phyloP scores from a whole-genome alignment of 2,797 vertebrate species.

The Petrocephalus schoutedeni region DNA sequence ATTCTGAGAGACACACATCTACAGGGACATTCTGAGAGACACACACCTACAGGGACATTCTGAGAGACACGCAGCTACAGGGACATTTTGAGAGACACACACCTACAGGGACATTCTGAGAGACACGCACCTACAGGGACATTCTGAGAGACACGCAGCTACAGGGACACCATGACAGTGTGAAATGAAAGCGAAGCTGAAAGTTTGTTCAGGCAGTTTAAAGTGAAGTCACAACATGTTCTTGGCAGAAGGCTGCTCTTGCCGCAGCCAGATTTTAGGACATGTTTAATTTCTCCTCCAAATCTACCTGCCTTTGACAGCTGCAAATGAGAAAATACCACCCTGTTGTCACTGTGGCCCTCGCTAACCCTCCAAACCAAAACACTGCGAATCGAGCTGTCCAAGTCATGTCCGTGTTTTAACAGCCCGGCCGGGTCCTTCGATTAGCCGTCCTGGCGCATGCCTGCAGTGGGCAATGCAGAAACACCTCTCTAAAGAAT shows the following conservation, averaged over 20 bases:
- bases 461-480: not conserved
- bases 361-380: not conserved
- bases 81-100: not conserved
- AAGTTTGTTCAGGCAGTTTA: not conserved
- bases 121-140: not conserved
- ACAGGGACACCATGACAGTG: not conserved
- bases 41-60: not conserved
- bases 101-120: not conserved
- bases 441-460: not conserved
- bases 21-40: not conserved
- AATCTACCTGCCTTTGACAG: conserved; percentile 9
- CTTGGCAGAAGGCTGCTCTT: conserved; percentile 13
- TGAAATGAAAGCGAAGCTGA: not conserved
- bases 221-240: not conserved
- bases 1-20: not conserved
- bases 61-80: not conserved
- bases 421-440: not conserved
- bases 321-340: conserved; percentile 12
- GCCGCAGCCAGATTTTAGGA: conserved; percentile 20
- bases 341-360: not conserved
- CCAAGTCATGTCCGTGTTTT: not conserved
- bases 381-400: not conserved
- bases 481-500: not conserved
- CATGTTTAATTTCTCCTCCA: conserved; percentile 16
- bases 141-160: not conserved